These are phyloP conservation scores for Carduelis carduelis DNA, from an alignment of 2,797 vertebrate species.

Conservation along the genomic window DNA sequence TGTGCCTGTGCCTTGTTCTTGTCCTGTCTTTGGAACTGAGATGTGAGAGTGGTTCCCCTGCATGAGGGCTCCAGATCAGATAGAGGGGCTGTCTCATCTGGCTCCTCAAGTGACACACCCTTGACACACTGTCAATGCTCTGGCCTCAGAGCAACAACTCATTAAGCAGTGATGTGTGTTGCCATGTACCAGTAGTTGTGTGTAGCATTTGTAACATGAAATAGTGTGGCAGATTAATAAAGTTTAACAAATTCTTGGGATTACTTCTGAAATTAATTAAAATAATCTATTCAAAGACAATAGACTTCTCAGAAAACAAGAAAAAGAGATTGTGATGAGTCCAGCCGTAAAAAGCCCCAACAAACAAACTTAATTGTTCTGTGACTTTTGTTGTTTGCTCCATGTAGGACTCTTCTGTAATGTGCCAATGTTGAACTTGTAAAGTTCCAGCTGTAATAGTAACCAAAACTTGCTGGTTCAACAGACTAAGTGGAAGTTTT, in stretches of 20 bases:
- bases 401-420: background rate
- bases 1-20: background rate
- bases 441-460: constrained; percentile 31
- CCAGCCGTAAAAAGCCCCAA: background rate
- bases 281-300: background rate
- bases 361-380: background rate
- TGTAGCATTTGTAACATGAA: background rate
- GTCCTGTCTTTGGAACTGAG: background rate
- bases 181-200: background rate
- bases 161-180: background rate
- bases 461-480: constrained; percentile 39
- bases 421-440: constrained; percentile 6
- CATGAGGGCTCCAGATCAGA: background rate
- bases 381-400: background rate
- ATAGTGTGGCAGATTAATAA: background rate
- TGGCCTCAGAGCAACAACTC: background rate
- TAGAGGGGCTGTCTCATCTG: background rate
- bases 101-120: background rate
- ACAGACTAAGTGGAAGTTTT: background rate
- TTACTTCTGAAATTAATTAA: background rate
- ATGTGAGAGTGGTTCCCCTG: background rate
- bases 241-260: background rate
- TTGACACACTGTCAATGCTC: rapidly evolving
- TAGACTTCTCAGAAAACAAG: background rate
- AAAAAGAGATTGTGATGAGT: background rate